Base-by-base conservation (phyloP, 1,140 invertebrate genomes). In the Drosophila pandora region DNA sequence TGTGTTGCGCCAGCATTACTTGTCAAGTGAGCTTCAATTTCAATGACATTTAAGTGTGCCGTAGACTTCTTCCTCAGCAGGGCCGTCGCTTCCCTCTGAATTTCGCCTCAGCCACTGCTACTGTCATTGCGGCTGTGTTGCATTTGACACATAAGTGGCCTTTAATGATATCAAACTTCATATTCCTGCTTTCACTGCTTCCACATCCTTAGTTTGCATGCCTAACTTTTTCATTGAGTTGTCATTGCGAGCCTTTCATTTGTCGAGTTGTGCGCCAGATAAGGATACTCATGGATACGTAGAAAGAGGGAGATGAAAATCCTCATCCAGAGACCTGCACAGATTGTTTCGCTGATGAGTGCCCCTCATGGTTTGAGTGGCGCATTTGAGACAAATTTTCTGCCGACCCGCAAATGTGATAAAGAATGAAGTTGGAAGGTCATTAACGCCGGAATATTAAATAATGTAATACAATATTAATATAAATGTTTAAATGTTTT, bases 91-190 rank as follows among this genome's bases (percentile, higher is more conserved):
- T 47, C 48, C 49, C 65, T 17, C 25, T 23, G 50, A 48, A 56
- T 68, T 54, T n/a, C 39, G 17, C 49, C 49, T 17, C 55, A 55
- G 21, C 49, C 34, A 13, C 56, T 61, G 48, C 64, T 37, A 45
- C 55, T 65, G 32, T 47, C 50, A 32, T 67, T 64, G 58, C 72
- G 77, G 67, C 58, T 78, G 71, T 73, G 56, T 82, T 77, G 79
- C 79, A 82, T 82, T 82, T 82, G 79, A 82, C 79, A 82, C 79
- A 82, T 82, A 82, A 82, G 79, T 82, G 79, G 79, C 74, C 79
- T 82, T 82, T 82, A 82, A 82, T 82, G 79, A 82, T 82, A 82
- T 82, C 79, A 82, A 82, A 82, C 74, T 82, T 82, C 58, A 76
- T 72, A 61, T 65, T 67, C 60, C 61, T 67, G 72, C 65, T 64